Percentiles rank a stretch among this genome's conserved stretches.
These are phyloP conservation scores for Chionodraco myersi DNA, from an alignment of 2,113 vertebrate genomes.

Conservation along the genomic window DNA sequence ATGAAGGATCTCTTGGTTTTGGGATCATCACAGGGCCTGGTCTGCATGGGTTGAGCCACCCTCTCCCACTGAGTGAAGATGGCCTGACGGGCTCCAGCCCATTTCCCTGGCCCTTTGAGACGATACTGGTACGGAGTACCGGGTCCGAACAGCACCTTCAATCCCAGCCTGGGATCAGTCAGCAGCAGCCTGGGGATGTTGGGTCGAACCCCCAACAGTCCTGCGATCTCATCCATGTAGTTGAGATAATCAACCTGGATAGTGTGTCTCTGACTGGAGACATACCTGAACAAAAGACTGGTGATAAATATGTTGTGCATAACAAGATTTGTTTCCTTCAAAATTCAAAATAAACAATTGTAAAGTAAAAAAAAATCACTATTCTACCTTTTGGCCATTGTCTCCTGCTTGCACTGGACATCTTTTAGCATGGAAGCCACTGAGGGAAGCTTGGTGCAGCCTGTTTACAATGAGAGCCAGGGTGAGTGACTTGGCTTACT, in stretches of 20 bases:
- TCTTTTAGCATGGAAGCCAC: slow-evolving; percentile 83
- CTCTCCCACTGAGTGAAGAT: slow-evolving; percentile 92
- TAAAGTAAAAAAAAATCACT: background rate
- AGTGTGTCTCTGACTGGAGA: slow-evolving; percentile 86
- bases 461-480: slow-evolving; percentile 62
- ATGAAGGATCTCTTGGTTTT: slow-evolving; percentile 1
- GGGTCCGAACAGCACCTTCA: slow-evolving; percentile 87
- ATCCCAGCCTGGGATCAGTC: too few species aligned
- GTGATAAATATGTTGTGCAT: background rate
- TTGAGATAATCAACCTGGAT: slow-evolving; percentile 86
- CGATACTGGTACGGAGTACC: slow-evolving; percentile 90
- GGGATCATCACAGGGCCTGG: slow-evolving; percentile 69
- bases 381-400: slow-evolving; percentile 82
- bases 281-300: slow-evolving; percentile 82
- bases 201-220: slow-evolving; percentile 83
- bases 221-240: slow-evolving; percentile 88
- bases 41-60: slow-evolving; percentile 84
- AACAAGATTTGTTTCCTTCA: background rate
- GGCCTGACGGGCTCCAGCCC: slow-evolving; percentile 87
- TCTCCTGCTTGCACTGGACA: slow-evolving; percentile 80
- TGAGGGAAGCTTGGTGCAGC: slow-evolving; percentile 81
- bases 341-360: background rate
- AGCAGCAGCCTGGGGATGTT: slow-evolving; percentile 81
- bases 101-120: slow-evolving; percentile 87
- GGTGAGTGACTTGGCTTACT: background rate